phyloP scores from a whole-genome alignment of 92 coral and sea anemone genomes.

The Palythoa grandis region DNA sequence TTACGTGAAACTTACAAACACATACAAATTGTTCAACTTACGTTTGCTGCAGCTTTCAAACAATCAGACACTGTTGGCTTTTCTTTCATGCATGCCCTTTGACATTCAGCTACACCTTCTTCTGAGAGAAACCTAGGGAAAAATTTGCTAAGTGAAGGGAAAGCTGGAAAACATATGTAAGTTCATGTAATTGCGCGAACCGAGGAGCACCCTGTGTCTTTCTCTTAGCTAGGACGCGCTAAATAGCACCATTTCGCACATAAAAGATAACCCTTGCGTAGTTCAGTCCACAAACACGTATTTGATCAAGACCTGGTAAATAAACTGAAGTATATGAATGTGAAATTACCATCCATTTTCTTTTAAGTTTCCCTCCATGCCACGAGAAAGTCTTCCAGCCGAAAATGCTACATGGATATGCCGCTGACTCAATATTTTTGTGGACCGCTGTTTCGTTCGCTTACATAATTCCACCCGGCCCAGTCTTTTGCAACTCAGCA shows the following conservation, averaged over 20 bases:
- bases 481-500: background rate
- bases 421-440: slow-evolving; percentile 33
- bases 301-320: slow-evolving; percentile 15
- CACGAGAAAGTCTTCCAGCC: slow-evolving; percentile 93
- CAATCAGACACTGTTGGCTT: slow-evolving; percentile 78
- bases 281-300: slow-evolving; percentile 10
- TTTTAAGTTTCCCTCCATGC: slow-evolving; percentile 97
- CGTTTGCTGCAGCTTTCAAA: slow-evolving; percentile 91
- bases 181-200: slow-evolving; percentile 56
- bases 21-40: slow-evolving; percentile 57
- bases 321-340: slow-evolving; percentile 1
- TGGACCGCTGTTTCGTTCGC: slow-evolving; percentile 3
- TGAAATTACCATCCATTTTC: slow-evolving; percentile 89
- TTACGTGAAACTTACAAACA: slow-evolving; percentile 9
- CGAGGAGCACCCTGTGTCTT: slow-evolving; percentile 22
- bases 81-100: slow-evolving; percentile 79
- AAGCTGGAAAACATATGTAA: slow-evolving; percentile 31
- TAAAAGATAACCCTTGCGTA: slow-evolving; percentile 15
- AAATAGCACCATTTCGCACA: slow-evolving; percentile 27
- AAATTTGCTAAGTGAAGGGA: background rate
- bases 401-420: slow-evolving; percentile 31
- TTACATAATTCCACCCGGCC: background rate
- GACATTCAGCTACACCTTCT: slow-evolving; percentile 95
- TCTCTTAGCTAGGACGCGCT: slow-evolving; percentile 47
- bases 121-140: slow-evolving; percentile 85